Evolutionary conservation across 1,140 invertebrate genomes (phyloP), one percentile per base, ranked within the genome.

Genomic region (Dryas iulia): DNA sequence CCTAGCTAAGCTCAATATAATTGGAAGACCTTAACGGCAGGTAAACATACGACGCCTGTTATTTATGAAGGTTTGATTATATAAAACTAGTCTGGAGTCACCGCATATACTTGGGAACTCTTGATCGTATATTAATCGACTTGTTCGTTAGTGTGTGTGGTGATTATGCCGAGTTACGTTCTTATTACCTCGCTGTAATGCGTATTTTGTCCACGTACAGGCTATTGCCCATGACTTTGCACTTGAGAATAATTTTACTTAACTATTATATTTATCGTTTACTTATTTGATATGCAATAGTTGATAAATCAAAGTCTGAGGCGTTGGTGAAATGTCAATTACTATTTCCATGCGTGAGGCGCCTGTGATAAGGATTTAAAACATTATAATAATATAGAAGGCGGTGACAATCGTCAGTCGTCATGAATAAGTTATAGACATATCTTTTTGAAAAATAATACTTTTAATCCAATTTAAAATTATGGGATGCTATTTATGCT

Each of bases 51-150:
- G 8, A 47, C 14, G 39, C 39, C 39, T 18, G 18, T 47, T 18
- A 47, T 47, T 47, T 47, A 47, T 47, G 39, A 47, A 47, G 39
- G 39, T 47, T 47, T 47, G 39, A 47, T 47, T 47, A 47, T 47
- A 47, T 47, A 47, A 47, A 47, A 47, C 39, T 47, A 47, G 39
- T 47, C 39, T 47, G 39, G 39, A 47, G 39, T 47, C 8, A 47
- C 14, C 14, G 39, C 2, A 18, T 47, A 47, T 47, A 47, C 39
- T 47, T 47, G 39, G 59, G 59, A 26, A 52, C 39, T 12, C 59
- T 28, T 62, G 59, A 62, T 62, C 59, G 59, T 52, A 62, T 62
- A 62, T 62, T 62, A 62, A 62, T 62, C 35, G 59, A 47, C 6
- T 62, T 12, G 35, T 62, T 62, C 25, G 39, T n/a, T 28, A 18